phyloP scores from a whole-genome alignment of 2,888 invertebrate genomes.

The Tillus elongatus region DNA sequence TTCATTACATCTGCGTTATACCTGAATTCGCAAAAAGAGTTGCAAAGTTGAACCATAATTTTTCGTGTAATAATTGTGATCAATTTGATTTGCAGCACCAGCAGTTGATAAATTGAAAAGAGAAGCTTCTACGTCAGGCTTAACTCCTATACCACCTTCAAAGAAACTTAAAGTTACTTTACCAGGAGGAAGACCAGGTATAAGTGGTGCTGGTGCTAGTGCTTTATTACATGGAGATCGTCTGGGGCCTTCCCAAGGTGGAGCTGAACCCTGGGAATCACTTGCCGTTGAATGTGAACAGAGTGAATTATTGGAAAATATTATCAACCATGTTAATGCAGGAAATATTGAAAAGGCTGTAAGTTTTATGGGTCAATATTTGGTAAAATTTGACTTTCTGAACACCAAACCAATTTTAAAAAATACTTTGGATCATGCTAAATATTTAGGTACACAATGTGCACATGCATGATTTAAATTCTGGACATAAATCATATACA shows the following conservation, averaged over 20 bases:
- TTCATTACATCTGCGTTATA: no score
- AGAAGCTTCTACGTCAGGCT: conserved; percentile 49
- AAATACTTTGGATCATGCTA: no score
- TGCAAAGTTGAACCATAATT: no score
- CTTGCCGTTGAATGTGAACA: conserved; percentile 73
- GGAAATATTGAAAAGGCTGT: conserved; percentile 74
- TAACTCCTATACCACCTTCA: conserved; percentile 49
- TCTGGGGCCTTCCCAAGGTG: conserved; percentile 25
- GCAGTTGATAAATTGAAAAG: conserved; percentile 59
- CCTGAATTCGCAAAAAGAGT: no score
- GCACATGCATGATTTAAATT: no score
- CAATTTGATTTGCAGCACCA: no score
- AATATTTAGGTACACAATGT: no score
- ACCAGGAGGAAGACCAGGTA: conserved; percentile 37
- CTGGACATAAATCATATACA: no score
- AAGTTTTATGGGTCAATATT: conserved; percentile 26
- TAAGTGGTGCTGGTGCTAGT: conserved; percentile 38
- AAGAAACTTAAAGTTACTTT: conserved; percentile 50
- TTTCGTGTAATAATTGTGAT: no score
- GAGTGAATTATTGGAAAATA: conserved; percentile 63
- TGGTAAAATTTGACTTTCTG: conserved; percentile 7
- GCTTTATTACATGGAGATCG: conserved; percentile 28
- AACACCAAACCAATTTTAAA: no score
- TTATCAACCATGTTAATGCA: conserved; percentile 65
- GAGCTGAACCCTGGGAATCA: conserved; percentile 58